Evolutionary conservation across 2,797 vertebrate genomes (phyloP).

Genomic region (Chromis chromis): DNA sequence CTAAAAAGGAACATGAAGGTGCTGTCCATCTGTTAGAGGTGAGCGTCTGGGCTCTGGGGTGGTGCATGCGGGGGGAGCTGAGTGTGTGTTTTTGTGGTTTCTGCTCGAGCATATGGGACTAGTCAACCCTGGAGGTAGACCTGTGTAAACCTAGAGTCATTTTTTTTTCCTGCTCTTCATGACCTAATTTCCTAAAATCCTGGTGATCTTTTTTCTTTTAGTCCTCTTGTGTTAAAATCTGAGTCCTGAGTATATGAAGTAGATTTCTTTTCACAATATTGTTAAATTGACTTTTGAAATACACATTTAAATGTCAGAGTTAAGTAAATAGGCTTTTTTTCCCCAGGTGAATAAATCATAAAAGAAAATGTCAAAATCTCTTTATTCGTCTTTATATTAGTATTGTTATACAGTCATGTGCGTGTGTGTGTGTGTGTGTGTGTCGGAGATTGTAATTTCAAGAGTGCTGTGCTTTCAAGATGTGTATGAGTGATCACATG

Average conservation of each 20-base stretch:
- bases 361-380: constrained; percentile 3
- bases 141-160: constrained; percentile 33
- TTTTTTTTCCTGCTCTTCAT: constrained; percentile 29
- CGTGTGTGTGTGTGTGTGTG: constrained; percentile 8
- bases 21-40: constrained; percentile 99
- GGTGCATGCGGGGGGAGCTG: neutral
- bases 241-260: neutral
- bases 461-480: constrained; percentile 56
- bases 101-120: constrained; percentile 31
- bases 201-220: neutral
- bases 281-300: constrained; percentile 18
- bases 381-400: constrained; percentile 27
- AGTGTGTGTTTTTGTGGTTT: constrained; percentile 51
- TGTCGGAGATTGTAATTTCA: constrained; percentile 24
- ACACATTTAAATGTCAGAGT: neutral
- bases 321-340: constrained; percentile 21
- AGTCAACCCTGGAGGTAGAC: constrained; percentile 40
- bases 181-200: constrained; percentile 20
- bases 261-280: neutral
- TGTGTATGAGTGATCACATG: constrained; percentile 72
- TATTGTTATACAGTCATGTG: constrained; percentile 17
- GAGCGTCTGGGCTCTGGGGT: constrained; percentile 77
- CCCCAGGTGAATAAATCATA: neutral
- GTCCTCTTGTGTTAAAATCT: neutral
- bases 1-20: constrained; percentile 98